A percentile compares a stretch with the other conserved stretches of the same genome.
These are phyloP conservation scores for pig (Sus scrofa) DNA, from an alignment of 2,113 vertebrate genomes.

Conservation along the genomic window DNA sequence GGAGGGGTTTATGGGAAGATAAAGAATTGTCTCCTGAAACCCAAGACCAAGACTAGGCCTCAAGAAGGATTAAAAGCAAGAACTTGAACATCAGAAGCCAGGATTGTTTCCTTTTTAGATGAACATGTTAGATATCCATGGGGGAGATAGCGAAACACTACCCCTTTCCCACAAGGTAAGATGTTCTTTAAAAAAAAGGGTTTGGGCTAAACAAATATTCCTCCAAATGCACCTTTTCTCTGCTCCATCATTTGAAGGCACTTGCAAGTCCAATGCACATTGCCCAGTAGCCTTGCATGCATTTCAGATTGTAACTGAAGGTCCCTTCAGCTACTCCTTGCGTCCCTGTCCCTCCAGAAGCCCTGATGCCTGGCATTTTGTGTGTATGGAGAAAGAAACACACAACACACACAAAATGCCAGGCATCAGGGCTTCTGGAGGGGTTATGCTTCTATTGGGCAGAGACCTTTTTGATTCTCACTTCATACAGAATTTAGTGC, in stretches of 20 bases:
- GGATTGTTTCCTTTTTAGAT: neutral
- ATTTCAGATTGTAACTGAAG: conserved; percentile 11
- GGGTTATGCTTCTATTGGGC: neutral
- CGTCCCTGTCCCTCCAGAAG: neutral
- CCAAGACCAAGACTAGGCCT: conserved; percentile 22
- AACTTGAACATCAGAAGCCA: conserved; percentile 31
- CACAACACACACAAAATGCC: too few relatives aligned
- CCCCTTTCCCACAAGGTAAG: neutral
- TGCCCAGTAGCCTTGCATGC: neutral
- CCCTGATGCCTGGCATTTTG: neutral
- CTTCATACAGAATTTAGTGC: conserved; percentile 16
- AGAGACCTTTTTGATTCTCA: conserved; percentile 12
- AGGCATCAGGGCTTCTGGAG: too few relatives aligned
- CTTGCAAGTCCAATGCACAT: neutral
- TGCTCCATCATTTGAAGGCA: neutral
- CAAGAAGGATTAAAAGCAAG: neutral
- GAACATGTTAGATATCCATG: neutral
- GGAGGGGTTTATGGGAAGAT: neutral
- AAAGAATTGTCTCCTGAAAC: neutral
- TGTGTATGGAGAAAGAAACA: too few relatives aligned
- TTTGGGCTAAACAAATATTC: neutral
- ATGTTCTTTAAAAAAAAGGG: conserved; percentile 30
- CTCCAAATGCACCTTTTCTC: conserved; percentile 6
- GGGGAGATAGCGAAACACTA: neutral
- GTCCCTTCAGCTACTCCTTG: neutral